Conservation (phyloP, 2,797 vertebrate genomes). For the Staurois parvus region DNA sequence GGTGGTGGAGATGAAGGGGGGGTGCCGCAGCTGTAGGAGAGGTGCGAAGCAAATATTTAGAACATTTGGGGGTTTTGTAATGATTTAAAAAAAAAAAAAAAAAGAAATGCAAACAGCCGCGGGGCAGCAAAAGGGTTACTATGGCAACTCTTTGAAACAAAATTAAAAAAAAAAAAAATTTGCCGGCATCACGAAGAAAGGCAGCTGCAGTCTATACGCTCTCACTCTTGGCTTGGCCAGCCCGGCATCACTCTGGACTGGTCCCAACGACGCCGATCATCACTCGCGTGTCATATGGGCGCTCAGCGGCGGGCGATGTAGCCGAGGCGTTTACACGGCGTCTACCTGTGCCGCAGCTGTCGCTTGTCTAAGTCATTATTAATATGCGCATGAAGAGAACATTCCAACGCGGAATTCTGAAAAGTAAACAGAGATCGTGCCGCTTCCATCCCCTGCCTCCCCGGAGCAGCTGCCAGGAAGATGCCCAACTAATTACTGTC, state of each 20-base stretch:
- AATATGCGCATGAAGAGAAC: constrained; percentile 28
- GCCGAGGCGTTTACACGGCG: constrained; percentile 26
- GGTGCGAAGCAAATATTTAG: too few relatives aligned
- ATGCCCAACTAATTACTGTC: constrained; percentile 53
- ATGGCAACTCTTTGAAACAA: too few relatives aligned
- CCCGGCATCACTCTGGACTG: background rate
- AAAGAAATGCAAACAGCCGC: too few relatives aligned
- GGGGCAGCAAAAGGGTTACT: too few relatives aligned
- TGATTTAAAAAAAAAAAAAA: too few relatives aligned
- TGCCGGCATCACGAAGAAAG: background rate
- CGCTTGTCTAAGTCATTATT: constrained; percentile 42
- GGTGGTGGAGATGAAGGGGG: too few relatives aligned
- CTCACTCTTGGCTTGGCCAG: background rate
- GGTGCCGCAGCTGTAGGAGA: too few relatives aligned
- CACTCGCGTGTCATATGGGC: constrained; percentile 27
- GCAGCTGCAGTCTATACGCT: background rate
- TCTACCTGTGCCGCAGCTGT: constrained; percentile 54
- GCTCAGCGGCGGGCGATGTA: constrained; percentile 34
- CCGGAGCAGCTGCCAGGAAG: constrained; percentile 53
- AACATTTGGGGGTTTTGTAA: too few relatives aligned
- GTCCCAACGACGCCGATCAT: constrained; percentile 37
- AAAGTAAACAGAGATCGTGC: constrained; percentile 22
- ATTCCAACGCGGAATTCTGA: constrained; percentile 33
- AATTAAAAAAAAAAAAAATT: too few relatives aligned
- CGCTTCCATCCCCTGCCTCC: constrained; percentile 18